Evolutionary conservation across 2,797 vertebrate species (phyloP).

Genomic region (Peromyscus aztecus): DNA sequence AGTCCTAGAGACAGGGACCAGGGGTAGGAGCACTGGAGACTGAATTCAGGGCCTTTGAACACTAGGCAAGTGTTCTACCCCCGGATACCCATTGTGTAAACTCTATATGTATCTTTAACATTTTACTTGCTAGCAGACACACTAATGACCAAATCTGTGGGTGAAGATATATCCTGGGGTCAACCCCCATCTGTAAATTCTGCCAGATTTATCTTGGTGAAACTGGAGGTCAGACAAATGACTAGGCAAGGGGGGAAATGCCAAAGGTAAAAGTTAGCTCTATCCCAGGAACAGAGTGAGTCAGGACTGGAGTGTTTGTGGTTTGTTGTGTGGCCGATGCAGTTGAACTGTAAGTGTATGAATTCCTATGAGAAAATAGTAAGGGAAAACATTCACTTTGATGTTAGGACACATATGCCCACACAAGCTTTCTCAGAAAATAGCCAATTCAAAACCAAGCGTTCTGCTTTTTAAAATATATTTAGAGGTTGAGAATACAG

Average conservation of each 20-base stretch:
- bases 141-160: slow-evolving; percentile 40
- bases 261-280: not conserved
- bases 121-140: slow-evolving; percentile 55
- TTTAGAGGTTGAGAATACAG: not conserved
- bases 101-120: not conserved
- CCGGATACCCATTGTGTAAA: not conserved
- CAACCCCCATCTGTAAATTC: slow-evolving; percentile 32
- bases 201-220: slow-evolving; percentile 32
- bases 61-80: not conserved
- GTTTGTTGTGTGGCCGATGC: slow-evolving; percentile 8
- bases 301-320: not conserved
- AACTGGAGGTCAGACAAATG: slow-evolving; percentile 8
- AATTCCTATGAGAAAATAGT: slow-evolving; percentile 60
- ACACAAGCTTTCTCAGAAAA: slow-evolving; percentile 46
- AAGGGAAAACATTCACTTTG: slow-evolving; percentile 42
- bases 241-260: not conserved
- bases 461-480: slow-evolving; percentile 39
- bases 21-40: not conserved
- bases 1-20: not conserved
- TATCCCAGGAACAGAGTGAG: not conserved
- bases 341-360: slow-evolving; percentile 45
- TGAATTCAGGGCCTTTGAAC: not conserved
- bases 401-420: slow-evolving; percentile 22
- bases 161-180: slow-evolving; percentile 31
- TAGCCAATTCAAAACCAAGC: slow-evolving; percentile 54